These are phyloP conservation scores for Acrobasis repandana DNA, from an alignment of 2,888 invertebrate species.

Conservation along the genomic window DNA sequence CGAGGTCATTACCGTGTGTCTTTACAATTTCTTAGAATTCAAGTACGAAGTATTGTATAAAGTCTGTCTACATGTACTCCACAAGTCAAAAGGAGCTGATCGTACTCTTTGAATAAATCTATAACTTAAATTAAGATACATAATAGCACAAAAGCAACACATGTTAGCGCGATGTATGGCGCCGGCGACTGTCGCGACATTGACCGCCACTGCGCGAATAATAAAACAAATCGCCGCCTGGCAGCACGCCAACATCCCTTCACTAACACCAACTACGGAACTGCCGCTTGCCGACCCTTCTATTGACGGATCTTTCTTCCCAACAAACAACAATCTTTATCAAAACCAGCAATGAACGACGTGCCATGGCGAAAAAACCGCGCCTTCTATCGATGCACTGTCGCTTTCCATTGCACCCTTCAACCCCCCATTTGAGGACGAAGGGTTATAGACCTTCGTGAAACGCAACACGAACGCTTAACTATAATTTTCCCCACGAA, in stretches of 20 bases:
- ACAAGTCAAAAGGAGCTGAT: background rate
- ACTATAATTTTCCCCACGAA: constrained; percentile 33
- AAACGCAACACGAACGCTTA: constrained; percentile 24
- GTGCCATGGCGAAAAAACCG: constrained; percentile 14
- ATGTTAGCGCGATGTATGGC: constrained; percentile 65
- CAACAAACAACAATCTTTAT: constrained; percentile 38
- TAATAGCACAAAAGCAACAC: constrained; percentile 59
- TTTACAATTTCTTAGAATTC: constrained; percentile 28
- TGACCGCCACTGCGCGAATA: constrained; percentile 78
- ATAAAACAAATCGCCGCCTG: constrained; percentile 78
- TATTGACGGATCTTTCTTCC: constrained; percentile 40
- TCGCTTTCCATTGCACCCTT: constrained; percentile 56
- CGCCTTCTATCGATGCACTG: constrained; percentile 34
- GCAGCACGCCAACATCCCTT: constrained; percentile 75
- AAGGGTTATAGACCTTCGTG: constrained; percentile 41
- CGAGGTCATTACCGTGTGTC: constrained; percentile 18
- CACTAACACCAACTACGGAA: constrained; percentile 61
- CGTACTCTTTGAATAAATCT: background rate
- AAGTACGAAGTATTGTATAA: constrained; percentile 1
- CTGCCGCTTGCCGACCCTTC: constrained; percentile 41
- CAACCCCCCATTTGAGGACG: constrained; percentile 44
- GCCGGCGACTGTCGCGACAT: constrained; percentile 74
- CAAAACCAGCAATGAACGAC: constrained; percentile 41
- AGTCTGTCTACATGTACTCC: constrained; percentile 24
- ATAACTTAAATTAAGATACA: constrained; percentile 41